Percentiles rank a stretch among this genome's conserved stretches.
Evolutionary conservation across 2,888 invertebrate genomes (phyloP).

Genomic region (Drosophila colorata): DNA sequence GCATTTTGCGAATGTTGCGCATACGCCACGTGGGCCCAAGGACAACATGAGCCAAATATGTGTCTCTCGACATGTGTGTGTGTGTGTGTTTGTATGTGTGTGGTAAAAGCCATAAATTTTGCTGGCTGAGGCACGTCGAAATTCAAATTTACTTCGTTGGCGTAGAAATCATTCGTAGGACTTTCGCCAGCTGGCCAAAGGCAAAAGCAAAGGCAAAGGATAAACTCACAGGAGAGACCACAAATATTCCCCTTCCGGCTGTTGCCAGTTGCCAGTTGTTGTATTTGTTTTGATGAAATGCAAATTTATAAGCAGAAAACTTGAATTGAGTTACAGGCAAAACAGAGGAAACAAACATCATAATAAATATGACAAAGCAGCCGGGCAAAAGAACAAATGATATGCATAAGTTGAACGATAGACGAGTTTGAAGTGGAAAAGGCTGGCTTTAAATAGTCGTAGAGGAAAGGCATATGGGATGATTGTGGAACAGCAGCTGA

Average conservation of each 20-base stretch:
- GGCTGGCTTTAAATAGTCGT: background rate
- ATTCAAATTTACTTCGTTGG: slow-evolving; percentile 67
- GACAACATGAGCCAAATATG: slow-evolving; percentile 35
- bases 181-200: slow-evolving; percentile 30
- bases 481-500: background rate
- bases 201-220: slow-evolving; percentile 21
- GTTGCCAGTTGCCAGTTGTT: slow-evolving; percentile 26
- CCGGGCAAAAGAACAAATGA: slow-evolving; percentile 37
- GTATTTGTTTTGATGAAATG: slow-evolving; percentile 58
- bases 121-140: slow-evolving; percentile 56
- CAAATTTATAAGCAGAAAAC: slow-evolving; percentile 68
- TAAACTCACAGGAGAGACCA: slow-evolving; percentile 23
- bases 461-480: background rate
- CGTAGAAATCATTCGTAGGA: slow-evolving; percentile 34
- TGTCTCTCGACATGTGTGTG: background rate
- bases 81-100: slow-evolving; percentile 20
- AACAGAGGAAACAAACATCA: slow-evolving; percentile 27
- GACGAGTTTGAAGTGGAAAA: background rate
- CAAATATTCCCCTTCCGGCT: slow-evolving; percentile 26
- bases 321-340: slow-evolving; percentile 48
- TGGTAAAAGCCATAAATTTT: slow-evolving; percentile 63
- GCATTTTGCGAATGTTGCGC: slow-evolving; percentile 40
- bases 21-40: slow-evolving; percentile 56
- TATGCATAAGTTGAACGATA: slow-evolving; percentile 50
- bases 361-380: slow-evolving; percentile 44